Conservation (phyloP, 2,113 vertebrate genomes). For the Melanotaenia duboulayi region DNA sequence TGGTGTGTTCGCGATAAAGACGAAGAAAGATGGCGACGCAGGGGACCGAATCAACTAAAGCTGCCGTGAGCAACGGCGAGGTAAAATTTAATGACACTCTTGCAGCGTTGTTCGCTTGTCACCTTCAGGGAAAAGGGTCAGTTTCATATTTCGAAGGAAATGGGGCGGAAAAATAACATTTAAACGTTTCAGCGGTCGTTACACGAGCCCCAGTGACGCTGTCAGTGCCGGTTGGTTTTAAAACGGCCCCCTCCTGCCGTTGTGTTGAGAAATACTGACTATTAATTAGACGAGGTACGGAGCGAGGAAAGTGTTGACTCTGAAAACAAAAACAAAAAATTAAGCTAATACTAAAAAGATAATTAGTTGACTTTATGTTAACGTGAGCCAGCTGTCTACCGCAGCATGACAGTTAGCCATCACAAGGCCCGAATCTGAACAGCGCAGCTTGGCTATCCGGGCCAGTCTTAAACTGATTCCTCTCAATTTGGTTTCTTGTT, state of each 20-base stretch:
- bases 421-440: conserved; percentile 65
- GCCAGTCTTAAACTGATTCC: conserved; percentile 32
- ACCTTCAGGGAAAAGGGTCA: rapidly evolving
- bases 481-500: not conserved
- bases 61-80: conserved; percentile 83
- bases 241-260: conserved; percentile 63
- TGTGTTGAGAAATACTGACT: conserved; percentile 25
- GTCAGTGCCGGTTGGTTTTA: conserved; percentile 75
- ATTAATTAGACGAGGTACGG: not conserved
- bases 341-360: not conserved
- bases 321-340: not conserved
- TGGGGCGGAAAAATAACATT: not conserved
- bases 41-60: conserved; percentile 78
- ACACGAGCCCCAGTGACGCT: conserved; percentile 66
- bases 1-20: conserved; percentile 79
- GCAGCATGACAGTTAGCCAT: conserved; percentile 50
- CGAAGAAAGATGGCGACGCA: conserved; percentile 86
- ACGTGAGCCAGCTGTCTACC: conserved; percentile 17
- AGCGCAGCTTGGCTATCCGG: conserved; percentile 51
- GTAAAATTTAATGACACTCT: conserved; percentile 76
- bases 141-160: not conserved
- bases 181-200: conserved; percentile 20
- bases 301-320: not conserved
- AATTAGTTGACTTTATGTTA: not conserved
- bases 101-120: not conserved